A percentile compares a stretch with the other conserved stretches of the same genome.
These are phyloP conservation scores for Odocoileus hemionus DNA, from an alignment of 2,113 vertebrate genomes.

Conservation along the genomic window DNA sequence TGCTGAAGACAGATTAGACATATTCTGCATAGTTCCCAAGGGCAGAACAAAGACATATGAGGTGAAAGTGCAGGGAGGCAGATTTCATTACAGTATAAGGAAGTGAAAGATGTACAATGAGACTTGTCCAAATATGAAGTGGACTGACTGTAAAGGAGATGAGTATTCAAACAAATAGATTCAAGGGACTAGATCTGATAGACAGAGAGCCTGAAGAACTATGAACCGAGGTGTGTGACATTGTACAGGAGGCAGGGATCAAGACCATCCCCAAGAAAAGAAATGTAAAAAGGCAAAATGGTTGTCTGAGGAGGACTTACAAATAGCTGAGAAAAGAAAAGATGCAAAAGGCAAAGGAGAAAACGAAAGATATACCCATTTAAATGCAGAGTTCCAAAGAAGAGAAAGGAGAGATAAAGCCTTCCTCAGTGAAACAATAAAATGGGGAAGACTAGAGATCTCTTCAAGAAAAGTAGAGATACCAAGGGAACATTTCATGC, in stretches of 20 bases:
- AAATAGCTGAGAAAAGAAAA: not conserved
- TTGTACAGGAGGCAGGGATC: not conserved
- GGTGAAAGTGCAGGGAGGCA: not conserved
- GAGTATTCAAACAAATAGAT: not conserved
- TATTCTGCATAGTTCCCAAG: not conserved
- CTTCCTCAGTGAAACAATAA: not conserved
- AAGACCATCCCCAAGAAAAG: not conserved
- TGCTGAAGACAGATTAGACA: not conserved
- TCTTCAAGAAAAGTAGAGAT: not conserved
- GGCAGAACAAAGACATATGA: not conserved
- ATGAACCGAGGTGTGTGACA: not conserved
- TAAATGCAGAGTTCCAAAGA: not conserved
- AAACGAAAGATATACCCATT: not conserved
- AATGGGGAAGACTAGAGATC: not conserved
- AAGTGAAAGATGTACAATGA: not conserved
- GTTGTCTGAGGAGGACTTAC: not conserved
- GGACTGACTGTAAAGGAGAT: not conserved
- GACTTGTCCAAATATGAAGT: not conserved
- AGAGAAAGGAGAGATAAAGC: not conserved
- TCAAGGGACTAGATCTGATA: not conserved
- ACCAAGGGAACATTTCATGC: not conserved
- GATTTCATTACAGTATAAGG: not conserved
- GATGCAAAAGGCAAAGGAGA: not conserved
- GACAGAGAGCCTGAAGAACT: not conserved
- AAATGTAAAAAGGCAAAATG: not conserved